Percentiles rank a stretch among this genome's conserved stretches.
These are phyloP conservation scores for Nesidiocoris tenuis DNA, from an alignment of 2,888 invertebrate species.

Conservation along the genomic window DNA sequence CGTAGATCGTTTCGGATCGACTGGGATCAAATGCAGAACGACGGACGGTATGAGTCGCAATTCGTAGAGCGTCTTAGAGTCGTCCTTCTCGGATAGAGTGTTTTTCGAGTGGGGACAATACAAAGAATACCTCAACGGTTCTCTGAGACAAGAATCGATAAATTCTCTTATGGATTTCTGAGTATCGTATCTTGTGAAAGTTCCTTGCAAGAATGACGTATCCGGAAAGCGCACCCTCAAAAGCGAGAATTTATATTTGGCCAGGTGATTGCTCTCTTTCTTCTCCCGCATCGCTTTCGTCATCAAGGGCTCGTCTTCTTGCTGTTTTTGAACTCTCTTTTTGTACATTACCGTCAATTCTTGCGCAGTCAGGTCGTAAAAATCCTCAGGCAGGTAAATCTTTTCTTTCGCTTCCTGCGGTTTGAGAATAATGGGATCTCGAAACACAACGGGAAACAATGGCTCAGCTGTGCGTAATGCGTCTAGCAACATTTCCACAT, in stretches of 20 bases:
- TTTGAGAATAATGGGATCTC: constrained; percentile 75
- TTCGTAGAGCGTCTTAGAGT: constrained; percentile 73
- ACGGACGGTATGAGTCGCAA: constrained; percentile 79
- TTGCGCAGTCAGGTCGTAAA: constrained; percentile 76
- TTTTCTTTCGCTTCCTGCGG: constrained; percentile 71
- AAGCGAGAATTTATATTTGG: constrained; percentile 81
- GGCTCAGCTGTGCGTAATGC: constrained; percentile 76
- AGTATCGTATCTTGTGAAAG: constrained; percentile 82
- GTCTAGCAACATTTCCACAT: constrained; percentile 66
- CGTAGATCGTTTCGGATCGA: constrained; percentile 3
- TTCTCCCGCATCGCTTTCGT: constrained; percentile 95
- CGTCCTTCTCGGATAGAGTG: constrained; percentile 63
- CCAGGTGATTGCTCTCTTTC: constrained; percentile 75
- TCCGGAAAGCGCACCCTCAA: constrained; percentile 87
- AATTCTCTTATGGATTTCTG: constrained; percentile 72
- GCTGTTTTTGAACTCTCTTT: constrained; percentile 68
- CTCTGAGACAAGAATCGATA: constrained; percentile 72
- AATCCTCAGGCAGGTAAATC: constrained; percentile 75
- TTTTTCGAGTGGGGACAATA: constrained; percentile 66
- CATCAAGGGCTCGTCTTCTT: constrained; percentile 76
- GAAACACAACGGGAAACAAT: constrained; percentile 78
- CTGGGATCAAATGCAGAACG: constrained; percentile 67
- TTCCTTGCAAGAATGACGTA: constrained; percentile 80
- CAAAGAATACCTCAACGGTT: constrained; percentile 56
- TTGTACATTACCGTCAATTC: constrained; percentile 83